phyloP scores from a whole-genome alignment of 2,797 vertebrate genomes.

The Diglossa cyanea region DNA sequence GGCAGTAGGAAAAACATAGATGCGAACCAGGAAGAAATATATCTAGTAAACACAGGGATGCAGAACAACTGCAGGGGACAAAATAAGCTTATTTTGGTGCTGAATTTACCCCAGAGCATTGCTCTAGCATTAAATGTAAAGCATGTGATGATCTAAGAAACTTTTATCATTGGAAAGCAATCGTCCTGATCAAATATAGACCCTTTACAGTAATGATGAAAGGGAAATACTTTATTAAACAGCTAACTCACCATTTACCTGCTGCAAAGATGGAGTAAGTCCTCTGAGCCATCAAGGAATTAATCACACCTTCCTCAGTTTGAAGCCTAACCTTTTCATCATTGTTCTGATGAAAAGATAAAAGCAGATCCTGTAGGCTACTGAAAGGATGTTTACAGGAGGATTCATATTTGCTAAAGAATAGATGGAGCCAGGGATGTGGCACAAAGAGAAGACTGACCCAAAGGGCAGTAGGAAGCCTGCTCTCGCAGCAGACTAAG shows the following conservation, averaged over 20 bases:
- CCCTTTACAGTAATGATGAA: background rate
- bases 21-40: background rate
- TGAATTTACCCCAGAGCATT: background rate
- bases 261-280: background rate
- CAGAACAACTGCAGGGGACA: background rate
- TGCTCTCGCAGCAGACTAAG: background rate
- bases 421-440: background rate
- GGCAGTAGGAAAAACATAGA: constrained; percentile 4
- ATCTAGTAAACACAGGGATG: background rate
- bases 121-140: background rate
- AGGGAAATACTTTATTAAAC: constrained; percentile 3
- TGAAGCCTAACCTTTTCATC: background rate
- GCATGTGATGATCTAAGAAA: background rate
- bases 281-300: constrained; percentile 5
- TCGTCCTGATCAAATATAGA: background rate
- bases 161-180: background rate
- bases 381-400: background rate
- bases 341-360: background rate
- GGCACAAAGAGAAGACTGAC: background rate
- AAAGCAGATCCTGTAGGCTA: background rate
- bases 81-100: constrained; percentile 38
- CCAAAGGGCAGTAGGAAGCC: background rate
- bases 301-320: background rate
- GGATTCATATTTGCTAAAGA: background rate
- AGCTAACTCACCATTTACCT: background rate